phyloP scores from a whole-genome alignment of 2,888 invertebrate genomes.

The Drosophila fungiperda region DNA sequence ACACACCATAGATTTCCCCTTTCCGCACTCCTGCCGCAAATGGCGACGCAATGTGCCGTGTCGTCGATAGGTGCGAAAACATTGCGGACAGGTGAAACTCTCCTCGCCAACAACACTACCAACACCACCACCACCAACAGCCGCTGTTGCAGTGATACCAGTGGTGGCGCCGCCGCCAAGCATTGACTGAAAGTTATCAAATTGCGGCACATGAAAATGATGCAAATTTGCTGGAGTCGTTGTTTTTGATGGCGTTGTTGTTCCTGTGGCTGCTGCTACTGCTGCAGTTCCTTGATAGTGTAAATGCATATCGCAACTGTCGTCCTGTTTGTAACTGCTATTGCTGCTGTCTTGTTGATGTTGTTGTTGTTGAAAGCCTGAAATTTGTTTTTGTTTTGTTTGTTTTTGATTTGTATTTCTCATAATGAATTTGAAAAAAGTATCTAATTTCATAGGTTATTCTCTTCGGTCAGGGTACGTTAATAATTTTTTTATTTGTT shows the following conservation, averaged over 20 bases:
- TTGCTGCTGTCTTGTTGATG: constrained; percentile 53
- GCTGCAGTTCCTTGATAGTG: constrained; percentile 34
- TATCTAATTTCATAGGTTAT: constrained; percentile 18
- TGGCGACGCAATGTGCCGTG: constrained; percentile 87
- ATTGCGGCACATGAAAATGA: constrained; percentile 68
- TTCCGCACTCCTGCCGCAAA: constrained; percentile 87
- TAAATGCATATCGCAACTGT: constrained; percentile 55
- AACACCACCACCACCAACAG: constrained; percentile 28
- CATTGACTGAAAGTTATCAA: constrained; percentile 68
- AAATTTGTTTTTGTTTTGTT: constrained; percentile 83
- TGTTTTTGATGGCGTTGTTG: constrained; percentile 15
- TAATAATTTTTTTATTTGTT: constrained; percentile 27
- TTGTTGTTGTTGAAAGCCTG: constrained; percentile 73
- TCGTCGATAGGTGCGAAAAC: constrained; percentile 86
- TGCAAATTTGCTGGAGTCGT: constrained; percentile 27
- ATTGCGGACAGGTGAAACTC: constrained; percentile 85
- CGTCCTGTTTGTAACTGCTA: constrained; percentile 56
- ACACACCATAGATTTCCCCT: constrained; percentile 86
- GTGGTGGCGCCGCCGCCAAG: constrained; percentile 20
- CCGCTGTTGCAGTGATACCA: constrained; percentile 20
- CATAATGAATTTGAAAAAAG: constrained; percentile 37
- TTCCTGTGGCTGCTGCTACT: constrained; percentile 9
- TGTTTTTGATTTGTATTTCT: constrained; percentile 57
- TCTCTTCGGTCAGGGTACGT: constrained; percentile 19
- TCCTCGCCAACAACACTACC: constrained; percentile 68